Conservation (phyloP, 2,888 invertebrate genomes). For the Molorchus minor region DNA sequence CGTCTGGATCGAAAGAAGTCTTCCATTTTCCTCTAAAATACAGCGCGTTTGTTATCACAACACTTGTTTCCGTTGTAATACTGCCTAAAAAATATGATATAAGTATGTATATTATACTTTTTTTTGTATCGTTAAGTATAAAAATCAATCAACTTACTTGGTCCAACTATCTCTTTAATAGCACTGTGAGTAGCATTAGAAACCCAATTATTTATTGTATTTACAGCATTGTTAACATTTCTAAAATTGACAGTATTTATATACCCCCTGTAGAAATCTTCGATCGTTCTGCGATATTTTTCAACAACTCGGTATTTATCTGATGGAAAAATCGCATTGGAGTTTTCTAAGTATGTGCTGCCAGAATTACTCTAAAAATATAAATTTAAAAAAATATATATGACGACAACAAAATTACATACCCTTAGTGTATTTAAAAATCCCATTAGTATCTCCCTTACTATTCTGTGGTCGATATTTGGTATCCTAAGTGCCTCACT, state of each 20-base stretch:
- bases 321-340: constrained; percentile 66
- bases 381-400: constrained; percentile 27
- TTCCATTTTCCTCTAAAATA: constrained; percentile 85
- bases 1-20: constrained; percentile 68
- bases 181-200: constrained; percentile 66
- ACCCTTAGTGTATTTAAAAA: constrained; percentile 47
- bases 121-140: neutral
- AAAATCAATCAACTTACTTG: constrained; percentile 33
- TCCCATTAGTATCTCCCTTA: constrained; percentile 42
- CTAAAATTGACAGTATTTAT: constrained; percentile 65
- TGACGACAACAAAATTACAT: constrained; percentile 25
- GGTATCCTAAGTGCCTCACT: constrained; percentile 66
- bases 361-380: constrained; percentile 48
- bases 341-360: constrained; percentile 58
- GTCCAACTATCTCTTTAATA: constrained; percentile 57
- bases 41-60: constrained; percentile 79
- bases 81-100: constrained; percentile 60
- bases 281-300: constrained; percentile 63
- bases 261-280: constrained; percentile 65
- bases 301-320: constrained; percentile 60
- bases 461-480: constrained; percentile 39
- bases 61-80: constrained; percentile 66
- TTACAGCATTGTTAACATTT: constrained; percentile 60
- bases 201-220: constrained; percentile 71
- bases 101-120: neutral